phyloP scores from a whole-genome alignment of 2,888 invertebrate genomes.

The Rhyacophila evoluta region DNA sequence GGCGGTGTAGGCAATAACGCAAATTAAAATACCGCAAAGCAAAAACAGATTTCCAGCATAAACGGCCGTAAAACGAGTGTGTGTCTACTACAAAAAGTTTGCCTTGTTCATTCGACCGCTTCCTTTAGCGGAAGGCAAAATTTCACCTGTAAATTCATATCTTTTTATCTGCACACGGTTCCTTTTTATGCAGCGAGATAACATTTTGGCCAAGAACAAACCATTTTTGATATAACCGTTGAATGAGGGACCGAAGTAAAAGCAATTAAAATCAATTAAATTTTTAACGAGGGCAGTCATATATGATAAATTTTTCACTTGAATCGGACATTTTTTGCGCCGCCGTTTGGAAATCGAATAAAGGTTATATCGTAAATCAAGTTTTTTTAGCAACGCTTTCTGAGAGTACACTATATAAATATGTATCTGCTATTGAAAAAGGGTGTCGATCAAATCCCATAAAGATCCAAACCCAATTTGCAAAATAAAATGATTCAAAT shows the following conservation, averaged over 20 bases:
- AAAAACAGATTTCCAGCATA: not conserved
- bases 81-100: slow-evolving; percentile 1
- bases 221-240: not conserved
- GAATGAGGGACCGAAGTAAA: not conserved
- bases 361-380: too few relatives aligned
- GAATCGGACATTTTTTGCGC: not conserved
- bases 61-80: not conserved
- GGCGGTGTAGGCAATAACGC: not conserved
- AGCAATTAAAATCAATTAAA: slow-evolving; percentile 15
- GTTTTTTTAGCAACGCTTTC: too few relatives aligned
- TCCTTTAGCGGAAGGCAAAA: not conserved
- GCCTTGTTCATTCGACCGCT: not conserved
- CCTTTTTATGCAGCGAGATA: slow-evolving; percentile 4
- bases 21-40: slow-evolving; percentile 8
- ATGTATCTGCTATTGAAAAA: too few relatives aligned
- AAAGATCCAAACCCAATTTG: too few relatives aligned
- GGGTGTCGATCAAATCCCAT: too few relatives aligned
- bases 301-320: slow-evolving; percentile 5
- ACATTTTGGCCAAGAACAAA: not conserved
- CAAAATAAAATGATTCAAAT: too few relatives aligned
- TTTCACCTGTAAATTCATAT: slow-evolving; percentile 3
- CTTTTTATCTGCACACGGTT: not conserved
- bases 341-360: too few relatives aligned
- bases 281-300: not conserved
- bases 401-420: too few relatives aligned